These are phyloP conservation scores for Microctenopoma steveboyesi DNA, from an alignment of 2,797 vertebrate species.

Conservation along the genomic window DNA sequence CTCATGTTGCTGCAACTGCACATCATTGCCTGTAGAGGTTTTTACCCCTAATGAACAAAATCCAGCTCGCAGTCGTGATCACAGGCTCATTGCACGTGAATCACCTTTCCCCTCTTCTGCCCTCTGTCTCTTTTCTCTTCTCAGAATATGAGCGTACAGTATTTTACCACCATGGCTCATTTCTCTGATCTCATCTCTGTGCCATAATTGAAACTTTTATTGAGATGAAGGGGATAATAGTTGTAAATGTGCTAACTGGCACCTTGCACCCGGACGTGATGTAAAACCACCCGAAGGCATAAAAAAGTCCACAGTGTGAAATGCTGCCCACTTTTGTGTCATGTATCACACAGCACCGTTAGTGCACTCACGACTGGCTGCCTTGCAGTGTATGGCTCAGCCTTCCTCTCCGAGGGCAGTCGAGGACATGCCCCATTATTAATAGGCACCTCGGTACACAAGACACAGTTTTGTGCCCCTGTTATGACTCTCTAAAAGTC, in stretches of 20 bases:
- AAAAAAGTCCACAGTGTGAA: slow-evolving; percentile 68
- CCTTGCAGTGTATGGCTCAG: slow-evolving; percentile 1
- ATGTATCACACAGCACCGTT: slow-evolving; percentile 62
- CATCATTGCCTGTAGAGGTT: slow-evolving; percentile 21
- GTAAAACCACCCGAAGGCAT: slow-evolving; percentile 68
- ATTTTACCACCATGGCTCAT: slow-evolving; percentile 70
- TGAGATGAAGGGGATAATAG: slow-evolving; percentile 78
- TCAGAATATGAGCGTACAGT: slow-evolving; percentile 47
- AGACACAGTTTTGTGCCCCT: slow-evolving; percentile 22
- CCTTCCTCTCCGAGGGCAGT: slow-evolving; percentile 32
- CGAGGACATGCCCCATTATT: slow-evolving; percentile 51
- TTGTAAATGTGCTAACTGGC: slow-evolving; percentile 72
- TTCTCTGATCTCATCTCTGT: slow-evolving; percentile 71
- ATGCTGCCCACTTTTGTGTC: slow-evolving; percentile 55
- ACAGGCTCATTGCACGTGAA: slow-evolving; percentile 44
- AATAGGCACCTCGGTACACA: slow-evolving; percentile 52
- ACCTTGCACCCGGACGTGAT: slow-evolving; percentile 57
- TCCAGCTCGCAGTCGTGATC: slow-evolving; percentile 14
- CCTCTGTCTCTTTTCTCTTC: slow-evolving; percentile 15
- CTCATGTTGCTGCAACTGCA: slow-evolving; percentile 2
- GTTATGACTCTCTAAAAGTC: slow-evolving; percentile 36
- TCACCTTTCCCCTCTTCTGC: slow-evolving; percentile 33
- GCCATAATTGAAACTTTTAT: slow-evolving; percentile 80
- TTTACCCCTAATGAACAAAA: slow-evolving; percentile 44
- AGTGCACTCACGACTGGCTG: slow-evolving; percentile 47